phyloP scores from a whole-genome alignment of 2,888 invertebrate genomes.

The Tenodera sinensis region DNA sequence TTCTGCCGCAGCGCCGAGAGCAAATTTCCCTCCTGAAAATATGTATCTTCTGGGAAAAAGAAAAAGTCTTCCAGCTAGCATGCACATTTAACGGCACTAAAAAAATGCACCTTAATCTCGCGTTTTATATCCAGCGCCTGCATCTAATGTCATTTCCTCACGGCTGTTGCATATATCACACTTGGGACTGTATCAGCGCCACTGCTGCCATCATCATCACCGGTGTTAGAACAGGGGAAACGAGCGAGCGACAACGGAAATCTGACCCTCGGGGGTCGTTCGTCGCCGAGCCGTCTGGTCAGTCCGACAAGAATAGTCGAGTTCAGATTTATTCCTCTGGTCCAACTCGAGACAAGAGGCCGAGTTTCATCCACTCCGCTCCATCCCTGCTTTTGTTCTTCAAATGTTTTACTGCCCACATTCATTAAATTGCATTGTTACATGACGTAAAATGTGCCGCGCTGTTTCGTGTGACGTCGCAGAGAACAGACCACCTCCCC shows the following conservation, averaged over 20 bases:
- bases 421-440: not conserved
- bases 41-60: constrained; percentile 10
- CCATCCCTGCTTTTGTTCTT: not conserved
- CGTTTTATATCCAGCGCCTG: constrained; percentile 4
- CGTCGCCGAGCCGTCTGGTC: constrained; percentile 25
- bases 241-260: constrained; percentile 41
- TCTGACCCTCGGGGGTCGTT: constrained; percentile 47
- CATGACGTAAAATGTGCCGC: no score
- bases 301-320: constrained; percentile 13
- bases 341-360: not conserved
- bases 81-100: not conserved
- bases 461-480: no score
- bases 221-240: constrained; percentile 12
- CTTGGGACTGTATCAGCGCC: constrained; percentile 31
- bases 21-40: not conserved
- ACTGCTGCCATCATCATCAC: constrained; percentile 1
- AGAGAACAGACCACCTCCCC: no score
- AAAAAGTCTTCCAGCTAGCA: not conserved
- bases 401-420: not conserved
- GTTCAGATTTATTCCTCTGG: constrained; percentile 29
- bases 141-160: constrained; percentile 12
- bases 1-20: not conserved
- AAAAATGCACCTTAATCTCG: constrained; percentile 5
- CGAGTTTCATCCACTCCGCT: not conserved
- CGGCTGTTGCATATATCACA: constrained; percentile 11